phyloP scores from a whole-genome alignment of 2,888 invertebrate species.

The Oligia latruncula region DNA sequence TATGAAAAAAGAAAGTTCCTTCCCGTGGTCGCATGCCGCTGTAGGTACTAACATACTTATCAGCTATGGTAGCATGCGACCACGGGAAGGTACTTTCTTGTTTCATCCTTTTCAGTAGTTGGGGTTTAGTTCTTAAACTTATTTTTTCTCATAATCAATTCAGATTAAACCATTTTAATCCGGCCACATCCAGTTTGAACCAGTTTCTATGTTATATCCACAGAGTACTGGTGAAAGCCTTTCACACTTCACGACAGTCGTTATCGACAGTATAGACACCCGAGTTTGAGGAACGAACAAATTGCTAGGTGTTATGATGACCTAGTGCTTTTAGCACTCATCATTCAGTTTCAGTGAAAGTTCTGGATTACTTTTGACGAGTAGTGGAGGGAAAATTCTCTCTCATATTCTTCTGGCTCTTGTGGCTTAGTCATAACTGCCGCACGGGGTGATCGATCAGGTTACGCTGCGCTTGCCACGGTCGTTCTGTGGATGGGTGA shows the following conservation, averaged over 20 bases:
- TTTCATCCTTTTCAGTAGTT: too few species aligned
- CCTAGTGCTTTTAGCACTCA: constrained; percentile 36
- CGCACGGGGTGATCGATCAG: not conserved
- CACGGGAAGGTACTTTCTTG: too few species aligned
- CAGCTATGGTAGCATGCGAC: too few species aligned
- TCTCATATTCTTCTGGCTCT: not conserved
- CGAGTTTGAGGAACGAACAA: constrained; percentile 21
- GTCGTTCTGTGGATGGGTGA: not conserved
- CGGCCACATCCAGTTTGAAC: constrained; percentile 25
- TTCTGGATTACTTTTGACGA: constrained; percentile 17
- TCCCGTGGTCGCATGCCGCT: too few species aligned
- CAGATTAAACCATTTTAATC: not conserved
- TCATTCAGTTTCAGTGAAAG: constrained; percentile 19
- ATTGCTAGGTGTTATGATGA: constrained; percentile 38
- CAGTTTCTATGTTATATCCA: not conserved
- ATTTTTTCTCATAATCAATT: not conserved
- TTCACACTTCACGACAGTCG: constrained; percentile 34
- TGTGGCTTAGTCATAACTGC: not conserved
- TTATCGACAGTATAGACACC: constrained; percentile 33
- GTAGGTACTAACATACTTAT: too few species aligned
- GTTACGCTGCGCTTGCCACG: not conserved
- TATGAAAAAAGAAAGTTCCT: too few species aligned
- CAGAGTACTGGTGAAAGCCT: constrained; percentile 33
- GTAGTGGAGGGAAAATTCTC: not conserved
- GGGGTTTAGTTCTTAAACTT: too few species aligned